Evolutionary conservation across 2,113 vertebrate genomes (phyloP).

Genomic region (Microtus montanus): DNA sequence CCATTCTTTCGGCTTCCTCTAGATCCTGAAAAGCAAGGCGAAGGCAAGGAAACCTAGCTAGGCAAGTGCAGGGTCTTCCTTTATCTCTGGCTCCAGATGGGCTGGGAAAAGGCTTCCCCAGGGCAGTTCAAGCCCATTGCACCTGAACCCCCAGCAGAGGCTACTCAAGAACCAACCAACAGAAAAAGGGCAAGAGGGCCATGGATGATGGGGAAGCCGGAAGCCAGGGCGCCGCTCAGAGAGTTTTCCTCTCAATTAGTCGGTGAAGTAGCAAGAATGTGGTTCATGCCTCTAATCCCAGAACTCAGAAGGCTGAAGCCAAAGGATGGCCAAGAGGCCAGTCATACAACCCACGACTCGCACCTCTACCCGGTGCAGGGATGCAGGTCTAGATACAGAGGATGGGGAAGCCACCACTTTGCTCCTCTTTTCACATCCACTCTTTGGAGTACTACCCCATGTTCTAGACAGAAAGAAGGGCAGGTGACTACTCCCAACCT

Average conservation of each 20-base stretch:
- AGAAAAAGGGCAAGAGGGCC: not conserved
- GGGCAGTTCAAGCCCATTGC: not conserved
- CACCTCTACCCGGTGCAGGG: not conserved
- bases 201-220: not conserved
- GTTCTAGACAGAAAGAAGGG: not conserved
- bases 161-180: not conserved
- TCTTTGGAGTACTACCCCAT: not conserved
- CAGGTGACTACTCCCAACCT: not conserved
- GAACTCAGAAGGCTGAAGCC: too few species aligned
- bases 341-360: not conserved
- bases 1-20: constrained; percentile 45
- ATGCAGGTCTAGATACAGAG: not conserved
- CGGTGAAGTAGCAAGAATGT: not conserved
- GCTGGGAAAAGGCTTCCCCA: not conserved
- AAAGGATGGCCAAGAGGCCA: not conserved
- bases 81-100: not conserved
- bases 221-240: not conserved
- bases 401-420: not conserved
- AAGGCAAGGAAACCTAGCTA: not conserved
- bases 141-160: not conserved
- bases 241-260: not conserved
- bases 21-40: not conserved
- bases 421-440: not conserved
- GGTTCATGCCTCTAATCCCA: not conserved
- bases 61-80: not conserved